A percentile compares a stretch with the other conserved stretches of the same genome.
Evolutionary conservation across 2,113 vertebrate species (phyloP).

Genomic region (Entelurus aequoreus): DNA sequence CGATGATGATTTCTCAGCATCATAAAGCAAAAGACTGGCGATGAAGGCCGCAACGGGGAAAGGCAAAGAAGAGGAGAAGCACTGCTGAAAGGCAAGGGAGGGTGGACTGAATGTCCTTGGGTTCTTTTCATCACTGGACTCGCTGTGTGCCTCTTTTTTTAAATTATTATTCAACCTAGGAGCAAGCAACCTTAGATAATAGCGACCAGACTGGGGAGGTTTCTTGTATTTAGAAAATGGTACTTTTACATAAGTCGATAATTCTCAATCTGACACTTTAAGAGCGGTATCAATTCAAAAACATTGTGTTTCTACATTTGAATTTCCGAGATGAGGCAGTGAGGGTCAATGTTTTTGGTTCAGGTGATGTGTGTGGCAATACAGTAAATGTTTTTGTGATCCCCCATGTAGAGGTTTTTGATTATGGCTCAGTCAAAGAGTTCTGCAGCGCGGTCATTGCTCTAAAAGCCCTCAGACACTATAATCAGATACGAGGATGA

Average conservation of each 20-base stretch:
- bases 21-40: not conserved
- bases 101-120: constrained; percentile 30
- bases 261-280: no score
- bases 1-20: constrained; percentile 7
- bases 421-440: no score
- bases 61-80: not conserved
- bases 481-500: constrained; percentile 17
- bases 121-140: constrained; percentile 32
- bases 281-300: no score
- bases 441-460: constrained; percentile 8
- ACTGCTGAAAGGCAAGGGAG: constrained; percentile 9
- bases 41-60: not conserved
- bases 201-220: constrained; percentile 11
- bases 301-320: no score
- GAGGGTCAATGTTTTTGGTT: not conserved
- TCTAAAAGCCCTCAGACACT: not conserved
- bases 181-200: constrained; percentile 32
- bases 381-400: no score
- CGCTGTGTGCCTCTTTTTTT: constrained; percentile 29
- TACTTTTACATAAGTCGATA: no score
- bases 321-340: not conserved
- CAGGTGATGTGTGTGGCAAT: no score
- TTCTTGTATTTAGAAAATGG: constrained; percentile 4
- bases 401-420: no score
- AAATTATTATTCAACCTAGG: constrained; percentile 28